phyloP scores from a whole-genome alignment of 2,113 vertebrate species.

The Crotalus tigris region DNA sequence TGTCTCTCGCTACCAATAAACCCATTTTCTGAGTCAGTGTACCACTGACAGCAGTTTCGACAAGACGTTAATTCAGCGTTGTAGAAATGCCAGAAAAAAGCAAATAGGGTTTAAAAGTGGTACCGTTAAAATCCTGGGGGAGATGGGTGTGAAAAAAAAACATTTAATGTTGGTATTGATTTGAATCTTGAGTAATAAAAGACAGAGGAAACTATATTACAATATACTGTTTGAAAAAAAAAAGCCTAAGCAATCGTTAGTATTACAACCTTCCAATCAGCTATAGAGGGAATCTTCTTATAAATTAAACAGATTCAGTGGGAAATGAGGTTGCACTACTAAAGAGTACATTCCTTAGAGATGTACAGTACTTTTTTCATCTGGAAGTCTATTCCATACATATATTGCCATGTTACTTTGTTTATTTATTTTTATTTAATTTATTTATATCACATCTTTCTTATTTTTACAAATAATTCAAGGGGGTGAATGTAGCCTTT shows the following conservation, averaged over 20 bases:
- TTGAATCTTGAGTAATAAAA: background rate
- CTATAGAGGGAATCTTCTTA: background rate
- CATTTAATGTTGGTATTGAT: background rate
- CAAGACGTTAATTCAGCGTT: conserved; percentile 59
- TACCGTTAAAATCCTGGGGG: background rate
- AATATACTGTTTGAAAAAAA: no score
- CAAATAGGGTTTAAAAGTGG: conserved; percentile 53
- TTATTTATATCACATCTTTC: background rate
- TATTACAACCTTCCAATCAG: background rate
- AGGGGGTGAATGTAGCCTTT: background rate
- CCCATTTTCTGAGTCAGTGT: conserved; percentile 37
- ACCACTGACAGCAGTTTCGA: conserved; percentile 32
- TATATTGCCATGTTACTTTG: background rate
- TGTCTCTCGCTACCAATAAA: conserved; percentile 46
- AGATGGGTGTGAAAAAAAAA: background rate
- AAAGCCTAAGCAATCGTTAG: background rate
- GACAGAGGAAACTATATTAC: background rate
- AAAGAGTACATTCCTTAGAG: background rate
- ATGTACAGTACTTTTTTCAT: background rate
- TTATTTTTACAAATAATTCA: background rate
- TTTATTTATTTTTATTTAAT: background rate
- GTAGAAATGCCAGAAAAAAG: conserved; percentile 50
- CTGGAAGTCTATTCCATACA: background rate
- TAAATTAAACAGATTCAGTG: background rate
- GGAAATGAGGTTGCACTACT: background rate